Evolutionary conservation across 2,797 vertebrate genomes (phyloP).

Genomic region (Onychomys arenicola): DNA sequence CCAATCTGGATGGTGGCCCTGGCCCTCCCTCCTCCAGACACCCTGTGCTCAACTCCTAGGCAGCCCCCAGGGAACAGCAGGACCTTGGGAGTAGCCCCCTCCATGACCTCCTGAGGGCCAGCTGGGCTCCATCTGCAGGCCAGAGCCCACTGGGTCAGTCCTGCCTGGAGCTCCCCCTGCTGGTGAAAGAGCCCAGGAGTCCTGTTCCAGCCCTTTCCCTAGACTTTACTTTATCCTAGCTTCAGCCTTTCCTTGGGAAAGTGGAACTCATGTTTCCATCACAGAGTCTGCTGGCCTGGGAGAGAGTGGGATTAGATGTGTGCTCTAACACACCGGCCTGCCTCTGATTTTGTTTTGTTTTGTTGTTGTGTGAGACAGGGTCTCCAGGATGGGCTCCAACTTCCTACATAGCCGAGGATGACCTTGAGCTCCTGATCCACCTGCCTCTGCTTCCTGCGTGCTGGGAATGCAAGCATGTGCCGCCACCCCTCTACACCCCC

Average conservation of each 20-base stretch:
- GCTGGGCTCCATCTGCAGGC: conserved; percentile 59
- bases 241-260: not conserved
- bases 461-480: not conserved
- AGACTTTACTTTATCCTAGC: not conserved
- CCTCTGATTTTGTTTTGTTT: not conserved
- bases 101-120: not conserved
- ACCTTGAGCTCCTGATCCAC: not conserved
- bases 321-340: no score
- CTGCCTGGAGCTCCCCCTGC: conserved; percentile 72
- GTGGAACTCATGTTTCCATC: not conserved
- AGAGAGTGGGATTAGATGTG: not conserved
- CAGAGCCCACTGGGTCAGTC: not conserved
- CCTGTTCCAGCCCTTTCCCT: not conserved
- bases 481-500: not conserved
- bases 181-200: not conserved
- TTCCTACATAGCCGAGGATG: not conserved
- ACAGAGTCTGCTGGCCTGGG: not conserved
- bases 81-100: not conserved
- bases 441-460: no score
- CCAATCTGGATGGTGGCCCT: not conserved
- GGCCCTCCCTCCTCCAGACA: not conserved
- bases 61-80: not conserved
- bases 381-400: not conserved
- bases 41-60: not conserved
- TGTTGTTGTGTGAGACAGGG: not conserved